A percentile compares a stretch with the other conserved stretches of the same genome.
Conservation (phyloP, 2,888 invertebrate genomes). For the Drosophila prostipennis region DNA sequence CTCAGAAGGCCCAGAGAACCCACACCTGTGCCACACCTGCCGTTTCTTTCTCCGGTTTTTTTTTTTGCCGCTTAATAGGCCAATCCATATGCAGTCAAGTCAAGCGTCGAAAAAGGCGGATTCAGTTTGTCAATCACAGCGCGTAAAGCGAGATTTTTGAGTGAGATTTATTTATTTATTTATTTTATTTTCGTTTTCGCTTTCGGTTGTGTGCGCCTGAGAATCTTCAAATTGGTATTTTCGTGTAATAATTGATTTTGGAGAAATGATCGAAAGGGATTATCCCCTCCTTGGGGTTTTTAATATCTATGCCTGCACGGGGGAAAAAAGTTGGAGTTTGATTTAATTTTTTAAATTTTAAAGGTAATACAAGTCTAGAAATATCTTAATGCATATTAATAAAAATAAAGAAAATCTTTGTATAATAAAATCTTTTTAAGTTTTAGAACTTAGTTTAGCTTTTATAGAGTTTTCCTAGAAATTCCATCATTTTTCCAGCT, state of each 20-base stretch:
- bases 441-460: too few species aligned
- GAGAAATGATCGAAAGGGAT: slow-evolving; percentile 20
- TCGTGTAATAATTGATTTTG: slow-evolving; percentile 34
- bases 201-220: not conserved
- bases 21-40: slow-evolving; percentile 11
- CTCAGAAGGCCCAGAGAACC: not conserved
- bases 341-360: too few species aligned
- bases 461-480: too few species aligned
- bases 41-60: slow-evolving; percentile 3
- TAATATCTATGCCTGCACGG: not conserved
- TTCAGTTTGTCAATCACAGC: slow-evolving; percentile 37
- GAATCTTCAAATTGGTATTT: slow-evolving; percentile 30
- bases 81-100: slow-evolving; percentile 37
- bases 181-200: not conserved
- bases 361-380: too few species aligned
- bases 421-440: too few species aligned
- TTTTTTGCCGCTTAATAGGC: slow-evolving; percentile 24
- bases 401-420: too few species aligned
- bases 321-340: not conserved
- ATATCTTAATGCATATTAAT: too few species aligned
- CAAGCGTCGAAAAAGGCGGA: slow-evolving; percentile 12
- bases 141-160: slow-evolving; percentile 26
- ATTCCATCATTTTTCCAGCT: too few species aligned
- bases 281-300: not conserved
- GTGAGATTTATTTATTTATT: slow-evolving; percentile 19